Base-by-base conservation (phyloP, 1,140 invertebrate species). In the Ericerus pela region DNA sequence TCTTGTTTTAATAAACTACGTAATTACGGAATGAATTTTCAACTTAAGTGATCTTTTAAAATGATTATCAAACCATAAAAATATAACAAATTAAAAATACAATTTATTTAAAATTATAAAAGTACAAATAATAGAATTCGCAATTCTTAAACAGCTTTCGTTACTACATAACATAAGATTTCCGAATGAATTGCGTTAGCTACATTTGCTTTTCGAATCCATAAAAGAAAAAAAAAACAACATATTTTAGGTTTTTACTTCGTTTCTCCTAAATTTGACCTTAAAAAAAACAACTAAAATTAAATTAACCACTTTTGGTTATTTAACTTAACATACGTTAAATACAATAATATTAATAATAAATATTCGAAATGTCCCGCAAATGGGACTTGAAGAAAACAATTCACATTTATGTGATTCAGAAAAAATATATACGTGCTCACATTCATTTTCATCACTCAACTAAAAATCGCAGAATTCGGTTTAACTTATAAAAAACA, bases 261-360 rank as follows among this genome's bases (percentile, higher is more conserved):
- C 26, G 26, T 47, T 24, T 47, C 16, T 47, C 20, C 26, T 47
- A 24, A 47, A 47, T 47, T 47, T 47, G 3, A 47, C 41, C 41
- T 47, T 47, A 47, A 47, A 47, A 47, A n/a, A 47, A 47, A 24
- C 26, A 47, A 47, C 22, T 24, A 47, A 24, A 24, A 18, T 47
- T 24, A 47, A 47, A 47, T 24, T 24, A 47, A 47, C 41, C 41
- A 47, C 41, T 47, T 47, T 47, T 47, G 41, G 41, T 47, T 47
- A 47, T 47, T 24, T 47, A 47, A 47, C 41, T 47, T 47, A 47
- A 47, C 41, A 47, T 24, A 47, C 41, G 41, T 47, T 47, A 47
- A 47, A 18, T 47, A 47, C 20, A 47, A 47, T 47, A 47, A 10
- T 24, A 47, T 38, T 14, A 47, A 47, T 20, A 47, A 24, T 47